Conservation (phyloP, 1,140 invertebrate species). For the Campoletis sonorensis region DNA sequence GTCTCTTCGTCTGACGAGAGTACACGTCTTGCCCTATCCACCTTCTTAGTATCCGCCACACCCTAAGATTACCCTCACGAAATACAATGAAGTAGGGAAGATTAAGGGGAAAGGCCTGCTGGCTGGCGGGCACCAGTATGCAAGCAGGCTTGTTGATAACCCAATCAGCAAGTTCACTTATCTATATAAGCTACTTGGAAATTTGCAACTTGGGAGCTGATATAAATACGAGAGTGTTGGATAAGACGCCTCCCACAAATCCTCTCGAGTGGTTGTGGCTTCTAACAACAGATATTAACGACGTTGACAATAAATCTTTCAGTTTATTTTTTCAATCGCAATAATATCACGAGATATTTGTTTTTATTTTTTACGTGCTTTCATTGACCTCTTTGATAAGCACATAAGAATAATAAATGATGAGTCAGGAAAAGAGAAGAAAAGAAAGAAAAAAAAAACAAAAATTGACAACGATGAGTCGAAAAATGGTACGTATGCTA, state of each 20-base stretch:
- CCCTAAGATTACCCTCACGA: constrained; percentile 24
- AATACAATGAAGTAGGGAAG: not conserved
- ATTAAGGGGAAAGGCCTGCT: not conserved
- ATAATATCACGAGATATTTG: too few relatives aligned
- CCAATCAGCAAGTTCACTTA: constrained; percentile 35
- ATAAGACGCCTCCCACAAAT: not conserved
- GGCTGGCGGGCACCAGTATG: not conserved
- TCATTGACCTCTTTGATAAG: too few relatives aligned
- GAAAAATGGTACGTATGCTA: constrained; percentile 8
- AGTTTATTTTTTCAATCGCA: too few relatives aligned
- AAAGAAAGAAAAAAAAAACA: too few relatives aligned
- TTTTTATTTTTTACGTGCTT: too few relatives aligned
- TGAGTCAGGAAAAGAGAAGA: too few relatives aligned
- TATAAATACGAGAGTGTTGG: constrained; percentile 1
- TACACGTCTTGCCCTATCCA: constrained; percentile 13
- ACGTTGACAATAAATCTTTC: too few relatives aligned
- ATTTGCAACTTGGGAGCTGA: not conserved
- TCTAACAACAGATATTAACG: too few relatives aligned
- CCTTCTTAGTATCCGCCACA: constrained; percentile 24
- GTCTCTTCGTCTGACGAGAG: constrained; percentile 43
- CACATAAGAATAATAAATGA: too few relatives aligned
- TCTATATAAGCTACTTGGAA: constrained; percentile 28
- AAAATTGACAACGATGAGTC: not conserved
- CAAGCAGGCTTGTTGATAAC: constrained; percentile 27
- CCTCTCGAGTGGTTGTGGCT: too few relatives aligned